phyloP scores from a whole-genome alignment of 2,888 invertebrate genomes.

The Hirudinaria manillensis region DNA sequence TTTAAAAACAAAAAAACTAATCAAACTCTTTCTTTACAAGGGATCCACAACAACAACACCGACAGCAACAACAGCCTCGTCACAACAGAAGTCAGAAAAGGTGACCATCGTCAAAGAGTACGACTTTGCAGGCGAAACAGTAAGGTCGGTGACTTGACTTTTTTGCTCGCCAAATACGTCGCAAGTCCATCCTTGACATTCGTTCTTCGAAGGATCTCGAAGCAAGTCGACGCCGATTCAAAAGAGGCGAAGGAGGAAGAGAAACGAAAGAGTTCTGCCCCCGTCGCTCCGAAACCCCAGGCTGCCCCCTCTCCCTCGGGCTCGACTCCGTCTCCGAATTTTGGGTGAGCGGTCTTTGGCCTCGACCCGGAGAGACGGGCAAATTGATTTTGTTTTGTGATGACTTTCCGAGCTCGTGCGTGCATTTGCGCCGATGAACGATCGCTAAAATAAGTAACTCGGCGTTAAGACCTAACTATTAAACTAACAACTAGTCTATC shows the following conservation, averaged over 20 bases:
- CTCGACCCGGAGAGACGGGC: too few species aligned
- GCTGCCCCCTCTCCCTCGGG: neutral
- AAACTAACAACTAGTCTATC: too few species aligned
- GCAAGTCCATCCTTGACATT: too few species aligned
- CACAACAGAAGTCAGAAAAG: constrained; percentile 14
- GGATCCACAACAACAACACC: neutral
- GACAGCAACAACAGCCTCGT: neutral
- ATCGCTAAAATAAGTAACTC: too few species aligned
- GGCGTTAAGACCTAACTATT: too few species aligned
- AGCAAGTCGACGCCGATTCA: constrained; percentile 15
- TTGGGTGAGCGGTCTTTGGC: constrained; percentile 6
- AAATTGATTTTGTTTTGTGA: neutral
- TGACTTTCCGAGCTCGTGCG: too few species aligned
- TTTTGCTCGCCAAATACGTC: too few species aligned
- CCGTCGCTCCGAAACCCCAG: neutral
- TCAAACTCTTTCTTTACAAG: neutral
- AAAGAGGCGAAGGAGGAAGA: constrained; percentile 22
- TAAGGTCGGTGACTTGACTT: constrained; percentile 55
- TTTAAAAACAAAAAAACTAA: neutral
- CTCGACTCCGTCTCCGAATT: neutral
- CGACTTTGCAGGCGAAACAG: constrained; percentile 82
- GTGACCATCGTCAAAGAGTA: constrained; percentile 59
- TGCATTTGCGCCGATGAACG: too few species aligned
- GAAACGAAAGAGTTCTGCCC: too few species aligned
- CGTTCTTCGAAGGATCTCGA: neutral